Evolutionary conservation across 2,113 vertebrate genomes (phyloP), one percentile per base, ranked within the genome.

Genomic region (Donacobius atricapilla): DNA sequence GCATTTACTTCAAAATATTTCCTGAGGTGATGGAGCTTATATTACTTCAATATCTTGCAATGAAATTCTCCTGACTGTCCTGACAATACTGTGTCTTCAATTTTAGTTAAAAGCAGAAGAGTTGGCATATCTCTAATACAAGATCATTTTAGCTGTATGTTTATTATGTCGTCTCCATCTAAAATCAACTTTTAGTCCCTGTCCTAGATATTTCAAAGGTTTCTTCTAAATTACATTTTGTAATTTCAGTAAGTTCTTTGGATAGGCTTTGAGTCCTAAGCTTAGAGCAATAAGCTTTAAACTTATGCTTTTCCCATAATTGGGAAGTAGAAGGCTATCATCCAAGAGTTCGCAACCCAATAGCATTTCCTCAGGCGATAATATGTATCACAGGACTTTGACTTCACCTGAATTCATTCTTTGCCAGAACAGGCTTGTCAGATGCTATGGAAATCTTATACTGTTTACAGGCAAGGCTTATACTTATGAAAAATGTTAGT

Each of bases 271-370:
- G 42, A 83, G 35, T 63, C 9, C 33, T 27, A 69, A 48, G 37
- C 14, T 66, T 58, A 53, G 25, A 83, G 42, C 8, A 69, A 47
- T 35, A 81, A 50, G 10, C 4, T 72, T 88, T 83, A 53, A 80
- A 30, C 5, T 61, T 57, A 7, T 69, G 11, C 17, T 20, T 73
- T 70, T 27, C 11, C 42, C 1, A 0, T 54, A 54, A n/a, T 0
- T 5, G 0, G 27, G 35, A 82, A 63, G 15, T 13, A 75, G 31
- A 60, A 58, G 24, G 19, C 6, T 63, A 6, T 65, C 87, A 65
- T 73, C 68, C 63, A 66, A 50, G 21, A 56, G 16, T 66, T 23
- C 89, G 31, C 50, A 86, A 22, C 33, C 31, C 30, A 76, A 6
- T 6, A 56, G 5, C 30, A 16, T 92, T 86, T 81, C 12, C 60